A percentile compares a stretch with the other conserved stretches of the same genome.
Evolutionary conservation across 2,888 invertebrate genomes (phyloP).

Genomic region (Oasisia sp.): DNA sequence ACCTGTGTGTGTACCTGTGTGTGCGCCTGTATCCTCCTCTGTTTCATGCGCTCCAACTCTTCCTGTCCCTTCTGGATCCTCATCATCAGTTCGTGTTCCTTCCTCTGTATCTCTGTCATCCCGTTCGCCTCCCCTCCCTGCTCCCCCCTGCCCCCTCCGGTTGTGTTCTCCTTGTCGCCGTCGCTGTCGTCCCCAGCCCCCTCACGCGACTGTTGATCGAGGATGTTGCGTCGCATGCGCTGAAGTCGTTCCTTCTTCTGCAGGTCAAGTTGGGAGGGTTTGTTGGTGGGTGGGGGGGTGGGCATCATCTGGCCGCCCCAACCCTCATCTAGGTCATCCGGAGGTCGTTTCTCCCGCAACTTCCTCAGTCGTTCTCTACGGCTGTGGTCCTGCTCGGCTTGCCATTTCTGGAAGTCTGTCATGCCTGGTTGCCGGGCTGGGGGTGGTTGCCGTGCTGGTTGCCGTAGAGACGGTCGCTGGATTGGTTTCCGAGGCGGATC

Average conservation of each 20-base stretch:
- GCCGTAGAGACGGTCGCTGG: neutral
- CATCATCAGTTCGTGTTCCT: conserved; percentile 49
- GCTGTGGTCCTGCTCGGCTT: conserved; percentile 50
- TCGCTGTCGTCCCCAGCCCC: conserved; percentile 37
- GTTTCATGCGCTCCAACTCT: conserved; percentile 48
- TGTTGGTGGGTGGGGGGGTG: neutral
- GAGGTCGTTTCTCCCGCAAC: neutral
- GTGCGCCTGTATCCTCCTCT: conserved; percentile 42
- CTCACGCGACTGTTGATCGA: conserved; percentile 20
- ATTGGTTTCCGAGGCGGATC: neutral
- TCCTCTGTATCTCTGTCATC: conserved; percentile 45
- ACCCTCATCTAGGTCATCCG: neutral
- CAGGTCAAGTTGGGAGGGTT: neutral
- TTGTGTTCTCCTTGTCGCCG: conserved; percentile 40
- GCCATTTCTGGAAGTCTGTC: conserved; percentile 57
- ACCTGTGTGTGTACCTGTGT: neutral
- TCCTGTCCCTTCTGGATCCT: conserved; percentile 50
- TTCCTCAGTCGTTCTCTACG: conserved; percentile 45
- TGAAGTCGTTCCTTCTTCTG: neutral
- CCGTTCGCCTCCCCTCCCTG: neutral
- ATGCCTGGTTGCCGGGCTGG: neutral
- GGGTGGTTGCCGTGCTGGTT: neutral
- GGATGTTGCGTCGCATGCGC: neutral
- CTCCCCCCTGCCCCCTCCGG: neutral
- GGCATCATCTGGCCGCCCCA: neutral